These are phyloP conservation scores for Hydrotaea cyrtoneurina DNA, from an alignment of 2,888 invertebrate genomes.

Conservation along the genomic window DNA sequence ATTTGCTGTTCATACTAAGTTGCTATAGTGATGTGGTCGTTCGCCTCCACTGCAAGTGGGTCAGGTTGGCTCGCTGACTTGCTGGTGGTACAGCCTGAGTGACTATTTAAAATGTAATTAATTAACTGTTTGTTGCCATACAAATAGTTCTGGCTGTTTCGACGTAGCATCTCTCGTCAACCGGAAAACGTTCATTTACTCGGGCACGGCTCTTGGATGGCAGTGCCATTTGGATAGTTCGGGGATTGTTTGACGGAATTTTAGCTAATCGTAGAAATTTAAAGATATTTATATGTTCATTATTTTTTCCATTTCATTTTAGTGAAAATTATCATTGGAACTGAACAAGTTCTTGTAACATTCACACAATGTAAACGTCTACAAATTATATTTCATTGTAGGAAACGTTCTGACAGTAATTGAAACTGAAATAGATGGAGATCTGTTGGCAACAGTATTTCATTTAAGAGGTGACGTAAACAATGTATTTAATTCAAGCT, in stretches of 20 bases:
- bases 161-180: neutral
- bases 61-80: slow-evolving; percentile 21
- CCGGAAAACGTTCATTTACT: slow-evolving; percentile 50
- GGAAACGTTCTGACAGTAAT: slow-evolving; percentile 9
- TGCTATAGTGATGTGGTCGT: slow-evolving; percentile 5
- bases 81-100: neutral
- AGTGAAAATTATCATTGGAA: neutral
- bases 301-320: neutral
- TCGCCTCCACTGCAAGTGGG: slow-evolving; percentile 39
- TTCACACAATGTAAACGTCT: neutral
- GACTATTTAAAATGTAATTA: slow-evolving; percentile 33
- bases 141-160: neutral
- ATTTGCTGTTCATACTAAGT: neutral
- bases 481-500: too few species aligned
- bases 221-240: neutral
- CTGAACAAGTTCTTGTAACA: neutral
- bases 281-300: neutral
- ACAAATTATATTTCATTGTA: slow-evolving; percentile 32
- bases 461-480: neutral
- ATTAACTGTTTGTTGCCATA: slow-evolving; percentile 42
- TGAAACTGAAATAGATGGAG: neutral
- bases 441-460: neutral
- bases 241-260: slow-evolving; percentile 6
- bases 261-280: neutral
- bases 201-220: neutral